A percentile compares a stretch with the other conserved stretches of the same genome.
phyloP scores from a whole-genome alignment of 2,113 vertebrate genomes.

The Rhynchopsitta pachyrhyncha region DNA sequence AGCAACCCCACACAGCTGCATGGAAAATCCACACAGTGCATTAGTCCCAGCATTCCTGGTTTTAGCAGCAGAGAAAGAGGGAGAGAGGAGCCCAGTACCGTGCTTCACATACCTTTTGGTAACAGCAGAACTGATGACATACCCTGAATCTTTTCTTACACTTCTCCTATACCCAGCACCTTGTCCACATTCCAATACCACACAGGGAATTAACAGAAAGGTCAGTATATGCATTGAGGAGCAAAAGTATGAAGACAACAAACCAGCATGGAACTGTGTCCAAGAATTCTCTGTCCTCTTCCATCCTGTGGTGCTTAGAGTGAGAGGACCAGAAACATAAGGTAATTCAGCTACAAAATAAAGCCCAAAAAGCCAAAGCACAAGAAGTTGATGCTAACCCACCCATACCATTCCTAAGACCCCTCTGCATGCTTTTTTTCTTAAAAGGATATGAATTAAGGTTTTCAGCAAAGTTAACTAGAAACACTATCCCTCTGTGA shows the following conservation, averaged over 20 bases:
- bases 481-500: background rate
- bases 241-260: background rate
- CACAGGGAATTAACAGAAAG: background rate
- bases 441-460: background rate
- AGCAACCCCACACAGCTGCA: background rate
- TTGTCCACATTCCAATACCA: background rate
- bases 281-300: background rate
- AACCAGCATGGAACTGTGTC: fast-evolving
- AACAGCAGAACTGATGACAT: background rate
- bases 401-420: fast-evolving
- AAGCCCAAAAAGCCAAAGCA: background rate
- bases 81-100: background rate
- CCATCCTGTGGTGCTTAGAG: background rate
- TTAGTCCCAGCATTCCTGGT: background rate
- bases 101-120: background rate
- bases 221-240: background rate
- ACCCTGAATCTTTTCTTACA: background rate
- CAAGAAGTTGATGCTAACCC: background rate
- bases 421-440: background rate
- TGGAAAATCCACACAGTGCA: background rate
- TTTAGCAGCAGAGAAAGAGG: background rate
- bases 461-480: background rate
- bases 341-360: background rate
- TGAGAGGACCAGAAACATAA: background rate
- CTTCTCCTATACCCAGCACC: background rate